These are phyloP conservation scores for Hylaea fasciaria DNA, from an alignment of 2,888 invertebrate species.

Conservation along the genomic window DNA sequence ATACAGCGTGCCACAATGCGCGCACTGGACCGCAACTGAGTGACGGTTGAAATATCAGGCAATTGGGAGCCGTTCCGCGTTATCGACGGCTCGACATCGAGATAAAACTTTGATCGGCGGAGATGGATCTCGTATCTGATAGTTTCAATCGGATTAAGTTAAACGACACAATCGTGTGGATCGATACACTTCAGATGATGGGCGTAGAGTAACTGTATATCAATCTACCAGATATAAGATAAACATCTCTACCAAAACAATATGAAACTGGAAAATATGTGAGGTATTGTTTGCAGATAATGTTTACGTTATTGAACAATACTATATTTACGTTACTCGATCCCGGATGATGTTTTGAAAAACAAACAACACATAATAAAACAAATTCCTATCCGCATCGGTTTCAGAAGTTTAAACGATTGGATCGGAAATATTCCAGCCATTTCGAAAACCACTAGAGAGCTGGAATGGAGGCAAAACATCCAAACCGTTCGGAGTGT, in stretches of 20 bases:
- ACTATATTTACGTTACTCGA: constrained; percentile 17
- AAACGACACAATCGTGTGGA: constrained; percentile 9
- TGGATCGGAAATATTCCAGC: constrained; percentile 11
- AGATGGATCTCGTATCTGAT: constrained; percentile 60
- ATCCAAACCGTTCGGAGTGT: constrained; percentile 58
- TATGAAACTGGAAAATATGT: background rate
- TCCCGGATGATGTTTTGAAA: constrained; percentile 3
- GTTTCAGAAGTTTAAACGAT: constrained; percentile 10
- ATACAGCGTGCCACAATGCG: constrained; percentile 50
- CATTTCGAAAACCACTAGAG: constrained; percentile 32
- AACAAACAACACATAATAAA: constrained; percentile 11
- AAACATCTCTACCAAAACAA: background rate
- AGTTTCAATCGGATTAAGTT: constrained; percentile 27
- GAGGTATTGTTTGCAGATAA: constrained; percentile 5
- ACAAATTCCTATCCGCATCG: constrained; percentile 14
- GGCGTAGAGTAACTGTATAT: background rate
- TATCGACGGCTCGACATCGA: constrained; percentile 63
- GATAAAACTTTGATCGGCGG: constrained; percentile 65
- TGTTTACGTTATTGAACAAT: constrained; percentile 21
- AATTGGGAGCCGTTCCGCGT: constrained; percentile 53
- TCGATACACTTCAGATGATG: background rate
- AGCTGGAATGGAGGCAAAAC: constrained; percentile 32
- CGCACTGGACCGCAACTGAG: constrained; percentile 62
- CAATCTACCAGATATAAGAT: background rate
- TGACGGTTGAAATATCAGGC: constrained; percentile 52